Evolutionary conservation across 2,113 vertebrate genomes (phyloP), one percentile per base, ranked within the genome.

Genomic region (Meriones unguiculatus): DNA sequence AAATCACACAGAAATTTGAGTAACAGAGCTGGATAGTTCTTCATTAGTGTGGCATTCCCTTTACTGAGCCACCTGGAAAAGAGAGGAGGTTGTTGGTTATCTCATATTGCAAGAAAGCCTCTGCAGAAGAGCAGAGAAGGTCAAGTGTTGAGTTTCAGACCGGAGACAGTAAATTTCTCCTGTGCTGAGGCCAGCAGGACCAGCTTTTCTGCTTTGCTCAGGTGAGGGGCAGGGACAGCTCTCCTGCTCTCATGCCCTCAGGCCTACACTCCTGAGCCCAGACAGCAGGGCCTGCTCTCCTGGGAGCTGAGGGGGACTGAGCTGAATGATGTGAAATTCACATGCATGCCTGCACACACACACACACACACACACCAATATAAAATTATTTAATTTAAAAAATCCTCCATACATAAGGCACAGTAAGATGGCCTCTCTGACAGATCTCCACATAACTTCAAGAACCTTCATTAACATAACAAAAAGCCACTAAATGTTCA

Each of bases 21-120:
- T 59, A 89, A 75, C 69, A 77, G 25, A 81, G 67, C 67, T 95
- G 86, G 86, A 65, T 73, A 90, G 50, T 59, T 94, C 35, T 95
- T 87, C 93, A 7, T 95, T 95, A 88, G 50, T 82, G 62, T 50
- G 64, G 12, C 18, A 38, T 28, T 35, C 15, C 28, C 38, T 62
- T 69, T 62, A 38, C 22, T 80, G 38, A 77, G 57, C 41, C 62
- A 81, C 72, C 38, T 92, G 67, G 24, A 52, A 80, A 65, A 7
- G 24, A 67, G 67, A 24, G 5, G 14, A 65, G 10, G 32, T 20
- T 64, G 46, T 59, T 52, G 25, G 7, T 67, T 70, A 30, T 38
- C 59, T 70, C 22, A 81, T 62, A 59, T 67, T 85, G 38, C 7
- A 1, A n/a, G 8, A 1, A 2, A 54, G 20, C 12, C 57, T 73